Evolutionary conservation across 2,797 vertebrate genomes (phyloP).

Genomic region (Masticophis lateralis): DNA sequence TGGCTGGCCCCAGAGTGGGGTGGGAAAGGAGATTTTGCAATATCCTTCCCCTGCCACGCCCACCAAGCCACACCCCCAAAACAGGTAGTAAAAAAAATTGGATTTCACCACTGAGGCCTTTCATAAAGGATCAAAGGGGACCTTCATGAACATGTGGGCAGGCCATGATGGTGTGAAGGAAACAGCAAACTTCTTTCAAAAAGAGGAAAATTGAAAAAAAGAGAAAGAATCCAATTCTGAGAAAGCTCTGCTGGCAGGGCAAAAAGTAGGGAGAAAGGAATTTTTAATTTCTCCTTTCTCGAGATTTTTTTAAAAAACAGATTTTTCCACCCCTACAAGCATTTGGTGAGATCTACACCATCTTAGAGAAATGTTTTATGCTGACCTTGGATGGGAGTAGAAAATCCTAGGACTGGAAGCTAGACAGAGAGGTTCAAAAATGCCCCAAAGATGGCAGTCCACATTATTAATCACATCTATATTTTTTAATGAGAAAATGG

Average conservation of each 20-base stretch:
- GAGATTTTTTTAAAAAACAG: not conserved
- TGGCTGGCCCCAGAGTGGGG: no score
- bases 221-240: not conserved
- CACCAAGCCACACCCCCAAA: no score
- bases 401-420: not conserved
- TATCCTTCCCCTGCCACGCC: no score
- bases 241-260: not conserved
- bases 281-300: not conserved
- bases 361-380: not conserved
- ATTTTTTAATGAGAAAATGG: not conserved
- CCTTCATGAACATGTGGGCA: not conserved
- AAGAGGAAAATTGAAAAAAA: not conserved
- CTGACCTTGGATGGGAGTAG: not conserved
- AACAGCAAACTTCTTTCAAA: not conserved
- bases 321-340: rapidly evolving
- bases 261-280: not conserved
- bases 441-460: not conserved
- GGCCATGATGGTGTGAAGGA: not conserved
- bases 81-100: no score
- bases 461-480: not conserved
- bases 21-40: no score
- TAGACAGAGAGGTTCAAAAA: not conserved
- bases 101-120: not conserved
- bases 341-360: not conserved
- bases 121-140: not conserved